Base-by-base conservation (phyloP, 2,888 invertebrate genomes). In the Lomographa bimaculata region DNA sequence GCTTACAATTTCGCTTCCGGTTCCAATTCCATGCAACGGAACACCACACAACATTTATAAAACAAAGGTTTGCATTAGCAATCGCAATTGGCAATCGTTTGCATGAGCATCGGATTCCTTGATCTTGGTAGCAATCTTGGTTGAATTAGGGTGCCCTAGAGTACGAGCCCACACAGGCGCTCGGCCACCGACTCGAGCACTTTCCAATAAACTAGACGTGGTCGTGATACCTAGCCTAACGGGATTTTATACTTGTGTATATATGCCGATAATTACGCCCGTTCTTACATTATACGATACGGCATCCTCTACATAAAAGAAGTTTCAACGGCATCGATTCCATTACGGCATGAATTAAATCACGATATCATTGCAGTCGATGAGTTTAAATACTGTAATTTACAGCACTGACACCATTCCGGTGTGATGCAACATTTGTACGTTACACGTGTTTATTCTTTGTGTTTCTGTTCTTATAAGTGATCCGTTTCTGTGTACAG, bases 171-270 rank as follows among this genome's bases (percentile, higher is more conserved):
- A 16, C 30, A 30, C 19, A 35, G 30, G 59, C 59, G 60, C 64
- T 56, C 62, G 65, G 63, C 66, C 64, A 66, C 71, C 60, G 64
- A 69, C 73, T 59, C 76, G 74, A 68, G 78, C 73, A 79, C 83
- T 86, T 84, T 84, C 84, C 85, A 83, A 84, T 83, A 78, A 81
- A 77, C 79, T 71, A 77, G 76, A 76, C 68, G 58, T 73, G 70
- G 71, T 80, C 79, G 79, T 76, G 81, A 81, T 81, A 81, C 76
- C 81, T 73, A 71, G 67, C 46, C 76, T 85, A 86, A 85, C 86
- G 85, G 86, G 82, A 86, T 73, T 65, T 57, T 71, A 69, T 70
- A 75, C 73, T 73, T 73, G 73, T 71, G 68, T 64, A 64, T 63
- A 67, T 68, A 58, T 67, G 54, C 55, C 65, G 72, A 69, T 71